phyloP scores from a whole-genome alignment of 2,113 vertebrate genomes.

The Centrocercus urophasianus region DNA sequence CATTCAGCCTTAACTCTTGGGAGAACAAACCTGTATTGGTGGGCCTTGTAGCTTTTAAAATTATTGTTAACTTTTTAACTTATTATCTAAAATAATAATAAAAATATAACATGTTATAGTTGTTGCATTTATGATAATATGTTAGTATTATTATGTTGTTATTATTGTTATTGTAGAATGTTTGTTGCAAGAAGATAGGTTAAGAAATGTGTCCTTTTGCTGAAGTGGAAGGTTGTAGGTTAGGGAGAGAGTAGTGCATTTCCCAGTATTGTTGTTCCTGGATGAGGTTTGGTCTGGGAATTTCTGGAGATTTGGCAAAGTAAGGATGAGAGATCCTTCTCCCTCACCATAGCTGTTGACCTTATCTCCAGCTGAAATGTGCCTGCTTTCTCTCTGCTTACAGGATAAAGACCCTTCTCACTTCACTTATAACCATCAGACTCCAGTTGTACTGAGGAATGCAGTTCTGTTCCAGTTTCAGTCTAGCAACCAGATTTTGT shows the following conservation, averaged over 20 bases:
- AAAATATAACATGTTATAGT: neutral
- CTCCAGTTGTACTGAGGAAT: conserved; percentile 24
- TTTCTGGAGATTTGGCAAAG: neutral
- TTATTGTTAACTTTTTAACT: neutral
- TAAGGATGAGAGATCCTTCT: neutral
- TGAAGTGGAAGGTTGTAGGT: neutral
- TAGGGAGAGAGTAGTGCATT: neutral
- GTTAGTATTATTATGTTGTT: neutral
- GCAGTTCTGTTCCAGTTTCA: neutral
- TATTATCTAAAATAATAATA: neutral
- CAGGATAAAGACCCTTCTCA: neutral
- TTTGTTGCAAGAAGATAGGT: neutral
- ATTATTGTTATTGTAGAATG: neutral
- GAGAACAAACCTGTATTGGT: neutral
- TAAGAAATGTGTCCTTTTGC: neutral
- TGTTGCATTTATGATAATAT: neutral
- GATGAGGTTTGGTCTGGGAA: neutral
- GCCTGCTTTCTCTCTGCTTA: neutral
- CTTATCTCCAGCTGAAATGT: neutral
- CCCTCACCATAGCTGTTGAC: neutral
- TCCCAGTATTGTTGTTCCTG: neutral
- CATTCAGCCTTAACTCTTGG: neutral
- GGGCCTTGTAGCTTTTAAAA: neutral
- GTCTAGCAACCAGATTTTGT: neutral
- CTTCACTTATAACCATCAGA: neutral